These are phyloP conservation scores for Chironomus tepperi DNA, from an alignment of 1,140 invertebrate species.

Conservation along the genomic window DNA sequence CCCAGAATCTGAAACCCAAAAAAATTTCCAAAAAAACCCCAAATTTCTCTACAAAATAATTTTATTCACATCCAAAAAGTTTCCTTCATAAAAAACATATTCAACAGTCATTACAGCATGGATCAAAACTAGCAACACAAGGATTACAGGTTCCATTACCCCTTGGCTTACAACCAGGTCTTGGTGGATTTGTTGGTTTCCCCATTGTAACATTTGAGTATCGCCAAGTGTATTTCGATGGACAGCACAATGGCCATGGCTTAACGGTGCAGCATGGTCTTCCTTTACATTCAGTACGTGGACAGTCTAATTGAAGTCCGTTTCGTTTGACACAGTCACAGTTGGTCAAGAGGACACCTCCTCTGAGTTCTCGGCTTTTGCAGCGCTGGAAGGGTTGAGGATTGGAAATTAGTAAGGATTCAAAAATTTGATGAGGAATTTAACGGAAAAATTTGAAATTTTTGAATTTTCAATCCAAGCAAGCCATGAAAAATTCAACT, in stretches of 20 bases:
- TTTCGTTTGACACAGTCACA: conserved; percentile 68
- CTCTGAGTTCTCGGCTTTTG: conserved; percentile 58
- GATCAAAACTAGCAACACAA: not conserved
- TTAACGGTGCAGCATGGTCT: conserved; percentile 55
- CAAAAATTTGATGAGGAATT: not conserved
- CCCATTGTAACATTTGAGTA: conserved; percentile 39
- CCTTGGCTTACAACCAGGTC: not conserved
- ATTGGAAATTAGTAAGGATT: too few relatives aligned
- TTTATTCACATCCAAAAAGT: not conserved
- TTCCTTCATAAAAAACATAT: not conserved
- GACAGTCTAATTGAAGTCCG: conserved; percentile 64
- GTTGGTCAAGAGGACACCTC: conserved; percentile 53
- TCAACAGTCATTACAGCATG: conserved; percentile 2
- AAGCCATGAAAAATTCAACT: not conserved
- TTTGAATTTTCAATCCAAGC: not conserved
- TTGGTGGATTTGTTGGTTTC: conserved; percentile 11
- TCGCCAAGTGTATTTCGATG: conserved; percentile 34
- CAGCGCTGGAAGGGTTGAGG: conserved; percentile 29
- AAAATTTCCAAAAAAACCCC: too few relatives aligned
- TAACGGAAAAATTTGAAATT: not conserved
- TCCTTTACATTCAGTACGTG: conserved; percentile 56
- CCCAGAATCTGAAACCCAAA: too few relatives aligned
- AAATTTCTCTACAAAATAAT: too few relatives aligned
- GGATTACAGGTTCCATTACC: not conserved
- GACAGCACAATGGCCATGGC: conserved; percentile 53